Percentiles rank a stretch among this genome's conserved stretches.
Evolutionary conservation across 2,888 invertebrate species (phyloP).

Genomic region (Rambutsinella grinnellia): DNA sequence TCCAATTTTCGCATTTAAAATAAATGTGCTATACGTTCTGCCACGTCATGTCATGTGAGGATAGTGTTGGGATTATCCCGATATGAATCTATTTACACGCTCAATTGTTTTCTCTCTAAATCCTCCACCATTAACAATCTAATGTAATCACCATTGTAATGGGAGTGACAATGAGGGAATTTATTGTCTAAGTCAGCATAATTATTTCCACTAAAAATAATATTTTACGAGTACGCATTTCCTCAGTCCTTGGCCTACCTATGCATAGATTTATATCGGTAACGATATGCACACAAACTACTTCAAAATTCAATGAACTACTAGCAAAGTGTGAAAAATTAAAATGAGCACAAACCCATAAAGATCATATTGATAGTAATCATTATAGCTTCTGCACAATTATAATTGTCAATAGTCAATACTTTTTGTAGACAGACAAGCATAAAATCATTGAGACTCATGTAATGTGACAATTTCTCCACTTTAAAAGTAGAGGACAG

Average conservation of each 20-base stretch:
- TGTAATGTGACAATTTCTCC: background rate
- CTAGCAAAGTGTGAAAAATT: background rate
- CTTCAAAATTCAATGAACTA: background rate
- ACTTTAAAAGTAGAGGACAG: background rate
- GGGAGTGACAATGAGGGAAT: background rate
- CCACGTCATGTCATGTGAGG: background rate
- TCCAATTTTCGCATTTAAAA: background rate
- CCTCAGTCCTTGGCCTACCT: conserved; percentile 19
- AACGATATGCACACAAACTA: background rate
- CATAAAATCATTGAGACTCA: background rate
- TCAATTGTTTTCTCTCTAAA: background rate
- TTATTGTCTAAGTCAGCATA: background rate
- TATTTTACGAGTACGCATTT: conserved; percentile 16
- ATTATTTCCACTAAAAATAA: background rate
- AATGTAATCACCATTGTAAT: background rate
- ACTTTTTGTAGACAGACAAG: too few relatives aligned
- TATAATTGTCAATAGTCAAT: too few relatives aligned
- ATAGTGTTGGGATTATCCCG: background rate
- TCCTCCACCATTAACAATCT: background rate
- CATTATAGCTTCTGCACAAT: too few relatives aligned
- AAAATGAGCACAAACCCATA: background rate
- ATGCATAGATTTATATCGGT: background rate
- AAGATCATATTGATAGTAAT: too few relatives aligned
- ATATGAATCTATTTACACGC: background rate
- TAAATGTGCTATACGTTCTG: background rate